phyloP scores from a whole-genome alignment of 2,888 invertebrate species.

The Drosophila falleni region DNA sequence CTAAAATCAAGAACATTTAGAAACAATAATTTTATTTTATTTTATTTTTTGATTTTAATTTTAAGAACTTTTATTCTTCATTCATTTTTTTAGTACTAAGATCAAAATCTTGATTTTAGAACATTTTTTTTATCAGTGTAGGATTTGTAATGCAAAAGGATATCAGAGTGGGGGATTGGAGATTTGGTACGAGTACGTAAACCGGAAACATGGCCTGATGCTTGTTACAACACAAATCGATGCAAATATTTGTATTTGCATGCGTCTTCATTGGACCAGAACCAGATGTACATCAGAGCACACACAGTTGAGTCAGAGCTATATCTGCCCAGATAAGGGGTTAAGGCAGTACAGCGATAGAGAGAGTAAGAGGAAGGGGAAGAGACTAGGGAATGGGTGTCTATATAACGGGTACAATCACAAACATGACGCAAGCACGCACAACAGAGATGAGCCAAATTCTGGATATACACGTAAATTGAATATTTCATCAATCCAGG shows the following conservation, averaged over 20 bases:
- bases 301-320: slow-evolving; percentile 10
- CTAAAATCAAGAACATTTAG: no score
- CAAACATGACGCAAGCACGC: slow-evolving; percentile 50
- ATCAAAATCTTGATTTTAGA: no score
- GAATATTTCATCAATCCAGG: background rate
- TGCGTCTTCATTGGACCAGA: slow-evolving; percentile 67
- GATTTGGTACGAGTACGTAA: slow-evolving; percentile 7
- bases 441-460: slow-evolving; percentile 13
- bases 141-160: background rate
- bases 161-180: background rate
- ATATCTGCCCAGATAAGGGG: background rate
- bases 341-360: background rate
- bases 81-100: no score
- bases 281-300: slow-evolving; percentile 11
- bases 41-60: no score
- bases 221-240: slow-evolving; percentile 74
- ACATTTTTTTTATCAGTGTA: no score
- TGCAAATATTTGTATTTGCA: slow-evolving; percentile 79
- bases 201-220: slow-evolving; percentile 42
- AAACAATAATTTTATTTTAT: no score
- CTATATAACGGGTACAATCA: slow-evolving; percentile 23
- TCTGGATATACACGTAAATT: background rate
- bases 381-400: background rate
- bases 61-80: no score
- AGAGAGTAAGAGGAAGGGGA: no score